Percentiles rank a stretch among this genome's conserved stretches.
Evolutionary conservation across 2,797 vertebrate genomes (phyloP).

Genomic region (Thamnophis elegans): DNA sequence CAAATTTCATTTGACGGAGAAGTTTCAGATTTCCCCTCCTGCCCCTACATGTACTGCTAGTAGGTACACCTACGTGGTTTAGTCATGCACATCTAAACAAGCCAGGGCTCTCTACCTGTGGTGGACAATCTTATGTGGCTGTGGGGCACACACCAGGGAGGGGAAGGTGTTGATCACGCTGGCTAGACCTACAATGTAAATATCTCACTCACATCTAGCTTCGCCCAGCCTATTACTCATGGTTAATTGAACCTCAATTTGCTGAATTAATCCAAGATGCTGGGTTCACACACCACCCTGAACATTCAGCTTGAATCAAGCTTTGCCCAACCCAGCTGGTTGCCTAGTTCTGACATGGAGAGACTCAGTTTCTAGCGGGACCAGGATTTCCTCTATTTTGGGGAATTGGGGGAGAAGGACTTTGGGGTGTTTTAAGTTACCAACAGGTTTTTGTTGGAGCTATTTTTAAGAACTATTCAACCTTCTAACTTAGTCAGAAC

Average conservation of each 20-base stretch:
- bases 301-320: background rate
- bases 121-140: background rate
- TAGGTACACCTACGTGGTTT: background rate
- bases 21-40: constrained; percentile 17
- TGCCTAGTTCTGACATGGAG: background rate
- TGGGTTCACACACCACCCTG: background rate
- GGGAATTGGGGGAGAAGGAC: background rate
- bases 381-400: background rate
- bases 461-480: background rate
- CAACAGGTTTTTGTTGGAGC: background rate
- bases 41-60: background rate
- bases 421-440: background rate
- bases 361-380: background rate
- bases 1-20: constrained; percentile 31
- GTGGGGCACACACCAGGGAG: background rate
- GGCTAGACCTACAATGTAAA: background rate
- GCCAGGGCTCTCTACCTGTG: background rate
- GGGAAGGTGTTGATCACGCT: background rate
- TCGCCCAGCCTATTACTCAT: background rate
- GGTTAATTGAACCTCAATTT: background rate
- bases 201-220: background rate
- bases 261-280: background rate
- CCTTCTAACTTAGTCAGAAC: background rate
- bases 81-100: background rate
- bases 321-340: background rate